A percentile compares a stretch with the other conserved stretches of the same genome.
phyloP scores from a whole-genome alignment of 2,888 invertebrate genomes.

The Euproctis similis region DNA sequence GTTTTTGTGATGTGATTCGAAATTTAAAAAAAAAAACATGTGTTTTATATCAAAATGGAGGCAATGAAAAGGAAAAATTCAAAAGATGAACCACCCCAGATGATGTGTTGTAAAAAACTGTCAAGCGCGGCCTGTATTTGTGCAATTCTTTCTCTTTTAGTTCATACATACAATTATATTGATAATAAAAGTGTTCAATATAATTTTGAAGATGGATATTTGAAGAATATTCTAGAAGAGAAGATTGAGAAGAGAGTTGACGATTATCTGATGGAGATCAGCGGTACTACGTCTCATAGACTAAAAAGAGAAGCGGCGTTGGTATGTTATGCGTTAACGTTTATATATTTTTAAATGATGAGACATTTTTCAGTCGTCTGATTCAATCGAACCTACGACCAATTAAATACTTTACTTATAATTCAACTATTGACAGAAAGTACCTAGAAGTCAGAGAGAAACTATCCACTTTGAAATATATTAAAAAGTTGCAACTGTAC shows the following conservation, averaged over 20 bases:
- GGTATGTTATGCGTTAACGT: constrained; percentile 43
- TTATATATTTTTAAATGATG: too few relatives aligned
- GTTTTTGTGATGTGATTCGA: not conserved
- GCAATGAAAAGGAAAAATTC: constrained; percentile 26
- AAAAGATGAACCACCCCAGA: constrained; percentile 20
- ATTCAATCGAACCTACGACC: too few relatives aligned
- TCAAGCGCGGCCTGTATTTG: constrained; percentile 53
- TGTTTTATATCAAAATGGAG: constrained; percentile 19
- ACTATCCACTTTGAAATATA: too few relatives aligned
- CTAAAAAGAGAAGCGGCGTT: constrained; percentile 61
- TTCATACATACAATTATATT: constrained; percentile 52
- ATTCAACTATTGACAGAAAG: too few relatives aligned
- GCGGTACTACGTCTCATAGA: constrained; percentile 32
- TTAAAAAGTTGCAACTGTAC: too few relatives aligned
- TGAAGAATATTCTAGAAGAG: constrained; percentile 41
- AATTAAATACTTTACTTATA: too few relatives aligned
- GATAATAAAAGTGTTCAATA: constrained; percentile 26
- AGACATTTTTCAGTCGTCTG: too few relatives aligned
- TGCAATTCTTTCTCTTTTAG: constrained; percentile 49
- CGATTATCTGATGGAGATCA: constrained; percentile 38
- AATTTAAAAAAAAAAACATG: constrained; percentile 12
- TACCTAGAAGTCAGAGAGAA: too few relatives aligned
- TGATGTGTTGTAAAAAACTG: constrained; percentile 44
- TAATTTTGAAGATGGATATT: constrained; percentile 31
- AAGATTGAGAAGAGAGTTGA: constrained; percentile 48